Conservation (phyloP, 2,888 invertebrate species). For the Philereme vetulata region DNA sequence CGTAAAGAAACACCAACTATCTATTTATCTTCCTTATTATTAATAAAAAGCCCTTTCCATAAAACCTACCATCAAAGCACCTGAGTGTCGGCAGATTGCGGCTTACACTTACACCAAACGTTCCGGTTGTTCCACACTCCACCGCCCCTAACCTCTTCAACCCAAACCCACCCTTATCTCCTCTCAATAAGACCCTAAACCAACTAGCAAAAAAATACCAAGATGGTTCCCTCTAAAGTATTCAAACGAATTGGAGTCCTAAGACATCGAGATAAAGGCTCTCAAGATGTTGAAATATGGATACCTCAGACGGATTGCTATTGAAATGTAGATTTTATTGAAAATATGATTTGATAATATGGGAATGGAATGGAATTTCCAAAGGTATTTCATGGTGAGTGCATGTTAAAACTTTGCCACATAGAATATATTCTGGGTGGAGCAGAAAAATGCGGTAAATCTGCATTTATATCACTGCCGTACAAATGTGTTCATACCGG, state of each 20-base stretch:
- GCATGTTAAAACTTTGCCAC: conserved; percentile 8
- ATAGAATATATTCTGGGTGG: neutral
- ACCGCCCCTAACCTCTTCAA: conserved; percentile 38
- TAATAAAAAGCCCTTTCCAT: conserved; percentile 54
- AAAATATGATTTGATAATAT: conserved; percentile 56
- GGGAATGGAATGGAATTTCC: conserved; percentile 38
- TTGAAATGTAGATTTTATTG: conserved; percentile 59
- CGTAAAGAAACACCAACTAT: too few relatives aligned
- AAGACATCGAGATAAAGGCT: conserved; percentile 27
- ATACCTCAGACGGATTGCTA: conserved; percentile 39
- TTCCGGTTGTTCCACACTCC: conserved; percentile 56
- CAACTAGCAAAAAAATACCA: neutral
- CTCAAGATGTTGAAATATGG: conserved; percentile 27
- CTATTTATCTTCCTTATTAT: neutral
- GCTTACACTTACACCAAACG: conserved; percentile 68
- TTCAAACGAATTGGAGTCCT: conserved; percentile 41
- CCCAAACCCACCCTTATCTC: conserved; percentile 40
- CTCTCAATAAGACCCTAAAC: conserved; percentile 30
- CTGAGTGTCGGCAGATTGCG: conserved; percentile 78
- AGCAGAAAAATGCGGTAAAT: too few relatives aligned
- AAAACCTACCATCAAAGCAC: conserved; percentile 56
- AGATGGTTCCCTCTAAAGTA: conserved; percentile 24
- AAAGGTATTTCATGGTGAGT: conserved; percentile 29
- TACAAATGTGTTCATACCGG: too few relatives aligned
- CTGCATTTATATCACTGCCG: too few relatives aligned